Percentiles rank a stretch among this genome's conserved stretches.
Evolutionary conservation across 2,888 invertebrate genomes (phyloP).

Genomic region (Amblyjoppa fuscipennis): DNA sequence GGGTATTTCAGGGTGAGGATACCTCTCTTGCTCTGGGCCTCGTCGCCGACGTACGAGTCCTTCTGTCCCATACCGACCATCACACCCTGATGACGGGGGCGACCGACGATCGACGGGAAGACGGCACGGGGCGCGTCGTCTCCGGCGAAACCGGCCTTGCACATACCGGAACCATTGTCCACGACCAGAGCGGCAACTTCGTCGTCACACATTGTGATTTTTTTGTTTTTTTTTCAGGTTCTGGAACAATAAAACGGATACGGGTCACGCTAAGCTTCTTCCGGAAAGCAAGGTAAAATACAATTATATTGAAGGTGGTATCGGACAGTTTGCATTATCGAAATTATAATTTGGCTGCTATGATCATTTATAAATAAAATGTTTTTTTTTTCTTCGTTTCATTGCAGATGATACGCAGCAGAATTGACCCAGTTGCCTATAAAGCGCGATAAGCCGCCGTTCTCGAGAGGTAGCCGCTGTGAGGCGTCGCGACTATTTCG

Average conservation of each 20-base stretch:
- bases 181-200: slow-evolving; percentile 97
- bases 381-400: slow-evolving; percentile 52
- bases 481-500: slow-evolving; percentile 81
- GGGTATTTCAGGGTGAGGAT: slow-evolving; percentile 96
- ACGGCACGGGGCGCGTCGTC: slow-evolving; percentile 96
- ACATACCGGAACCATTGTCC: slow-evolving; percentile 97
- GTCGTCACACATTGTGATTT: slow-evolving; percentile 97
- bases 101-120: slow-evolving; percentile 96
- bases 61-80: slow-evolving; percentile 89
- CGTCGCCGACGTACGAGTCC: slow-evolving; percentile 93
- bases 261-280: background rate
- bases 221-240: slow-evolving; percentile 84
- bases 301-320: background rate
- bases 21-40: slow-evolving; percentile 93
- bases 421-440: slow-evolving; percentile 83
- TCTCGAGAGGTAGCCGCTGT: slow-evolving; percentile 72
- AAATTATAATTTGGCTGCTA: background rate
- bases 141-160: slow-evolving; percentile 97
- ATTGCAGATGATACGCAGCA: slow-evolving; percentile 71
- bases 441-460: slow-evolving; percentile 76
- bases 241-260: slow-evolving; percentile 72
- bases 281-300: background rate
- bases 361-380: slow-evolving; percentile 29
- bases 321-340: background rate
- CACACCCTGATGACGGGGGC: slow-evolving; percentile 90